Conservation (phyloP, 2,888 invertebrate species). For the Andrena haemorrhoa region DNA sequence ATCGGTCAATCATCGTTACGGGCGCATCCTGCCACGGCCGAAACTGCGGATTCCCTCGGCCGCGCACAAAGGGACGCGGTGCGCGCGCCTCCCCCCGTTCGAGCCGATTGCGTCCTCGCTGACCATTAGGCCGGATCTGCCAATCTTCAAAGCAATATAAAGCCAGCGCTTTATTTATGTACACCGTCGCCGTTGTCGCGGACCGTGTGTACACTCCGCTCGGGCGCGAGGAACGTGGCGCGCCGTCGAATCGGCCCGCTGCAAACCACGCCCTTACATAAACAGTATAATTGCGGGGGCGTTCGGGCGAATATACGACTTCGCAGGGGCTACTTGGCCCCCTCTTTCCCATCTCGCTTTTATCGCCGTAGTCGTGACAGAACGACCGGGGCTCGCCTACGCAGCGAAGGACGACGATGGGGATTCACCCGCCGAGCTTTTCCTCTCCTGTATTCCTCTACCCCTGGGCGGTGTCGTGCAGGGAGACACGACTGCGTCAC, state of each 20-base stretch:
- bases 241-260: conserved; percentile 74
- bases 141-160: conserved; percentile 77
- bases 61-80: conserved; percentile 32
- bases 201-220: conserved; percentile 18
- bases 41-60: conserved; percentile 41
- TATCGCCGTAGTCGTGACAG: conserved; percentile 80
- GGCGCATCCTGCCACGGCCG: conserved; percentile 52
- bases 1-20: conserved; percentile 70
- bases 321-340: conserved; percentile 25
- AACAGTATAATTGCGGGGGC: conserved; percentile 84
- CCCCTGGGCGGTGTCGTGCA: background rate
- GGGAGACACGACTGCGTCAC: background rate
- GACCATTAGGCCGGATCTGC: conserved; percentile 73
- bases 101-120: conserved; percentile 61
- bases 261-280: conserved; percentile 83
- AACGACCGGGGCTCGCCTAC: conserved; percentile 72
- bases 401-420: conserved; percentile 40
- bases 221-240: background rate
- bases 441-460: conserved; percentile 1
- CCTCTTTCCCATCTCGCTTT: conserved; percentile 67
- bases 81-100: conserved; percentile 18
- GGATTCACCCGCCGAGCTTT: conserved; percentile 10
- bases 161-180: conserved; percentile 72
- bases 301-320: conserved; percentile 71
- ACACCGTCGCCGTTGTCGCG: conserved; percentile 20